Percentiles rank a stretch among this genome's conserved stretches.
Conservation (phyloP, 2,888 invertebrate species). For the Meghimatium bilineatum region DNA sequence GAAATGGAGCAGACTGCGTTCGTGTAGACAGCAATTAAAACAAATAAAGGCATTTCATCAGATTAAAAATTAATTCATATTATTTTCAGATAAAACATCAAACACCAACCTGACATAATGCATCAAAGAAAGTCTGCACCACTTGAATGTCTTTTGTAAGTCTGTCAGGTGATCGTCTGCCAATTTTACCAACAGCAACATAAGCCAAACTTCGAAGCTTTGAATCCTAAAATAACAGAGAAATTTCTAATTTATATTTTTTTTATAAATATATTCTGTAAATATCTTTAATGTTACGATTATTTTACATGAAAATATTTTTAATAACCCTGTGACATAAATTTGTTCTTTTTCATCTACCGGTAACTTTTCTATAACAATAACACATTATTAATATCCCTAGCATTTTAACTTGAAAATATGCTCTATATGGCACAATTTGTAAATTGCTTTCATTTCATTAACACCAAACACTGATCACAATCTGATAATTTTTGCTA, state of each 20-base stretch:
- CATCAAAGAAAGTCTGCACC: constrained; percentile 79
- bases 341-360: too few species aligned
- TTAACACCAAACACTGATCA: neutral
- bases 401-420: neutral
- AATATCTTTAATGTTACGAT: neutral
- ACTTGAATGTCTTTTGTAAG: constrained; percentile 84
- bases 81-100: neutral
- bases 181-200: constrained; percentile 85
- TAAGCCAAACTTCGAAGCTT: constrained; percentile 85
- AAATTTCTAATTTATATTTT: neutral
- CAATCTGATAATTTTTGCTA: neutral
- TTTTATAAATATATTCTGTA: neutral
- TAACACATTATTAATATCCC: neutral
- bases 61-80: too few species aligned
- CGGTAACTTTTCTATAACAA: neutral
- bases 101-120: constrained; percentile 72
- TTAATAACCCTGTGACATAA: neutral
- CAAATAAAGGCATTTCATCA: too few species aligned
- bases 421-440: neutral
- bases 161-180: constrained; percentile 79
- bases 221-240: constrained; percentile 62
- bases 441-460: neutral
- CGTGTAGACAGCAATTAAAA: too few species aligned
- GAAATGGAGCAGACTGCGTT: too few species aligned
- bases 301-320: neutral